Evolutionary conservation across 2,797 vertebrate species (phyloP), one percentile per base, ranked within the genome.

Genomic region (Emys orbicularis): DNA sequence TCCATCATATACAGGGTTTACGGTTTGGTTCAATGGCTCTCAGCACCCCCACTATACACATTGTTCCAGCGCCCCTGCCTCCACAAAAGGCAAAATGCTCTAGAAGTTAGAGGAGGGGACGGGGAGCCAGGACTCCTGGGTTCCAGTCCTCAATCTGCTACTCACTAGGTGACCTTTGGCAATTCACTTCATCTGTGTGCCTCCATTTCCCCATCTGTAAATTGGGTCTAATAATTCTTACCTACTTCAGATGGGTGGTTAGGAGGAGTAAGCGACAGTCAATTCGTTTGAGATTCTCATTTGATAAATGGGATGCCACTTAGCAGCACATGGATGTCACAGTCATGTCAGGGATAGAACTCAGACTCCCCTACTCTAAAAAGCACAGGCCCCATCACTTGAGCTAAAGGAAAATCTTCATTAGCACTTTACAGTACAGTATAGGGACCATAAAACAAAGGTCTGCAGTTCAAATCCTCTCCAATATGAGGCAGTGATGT

Each of bases 231-330:
- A 12, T 0, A 0, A 41, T 81, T 4, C 72, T 65, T n/a, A 12
- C 27, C n/a, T 53, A 79, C 31, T 37, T 79, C 3, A 0, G 72
- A 50, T 83, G 41, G 52, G 85, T 61, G 34, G 52, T 88, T 1
- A 59, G 2, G 19, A 9, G n/a, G 31, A 0, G 2, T 1, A 4
- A 29, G 3, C 41, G 23, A 27, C 15, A 9, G 37, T 41, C 37
- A 31, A 19, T 54, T 31, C 16, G 41, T 29, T 27, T 25, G 37
- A 44, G 41, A 15, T 0, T 1, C 13, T 27, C 0, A 0, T 7
- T 47, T 50, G 41, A 56, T 18, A 8, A 56, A 3, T 16, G 68
- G 13, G 18, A 21, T 1, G 27, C 2, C 29, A 0, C 5, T 44
- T n/a, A 41, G 68, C 56, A 44, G 12, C 18, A 37, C 10, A 68